phyloP scores from a whole-genome alignment of 1,140 invertebrate genomes.

The Cydia pomonella region DNA sequence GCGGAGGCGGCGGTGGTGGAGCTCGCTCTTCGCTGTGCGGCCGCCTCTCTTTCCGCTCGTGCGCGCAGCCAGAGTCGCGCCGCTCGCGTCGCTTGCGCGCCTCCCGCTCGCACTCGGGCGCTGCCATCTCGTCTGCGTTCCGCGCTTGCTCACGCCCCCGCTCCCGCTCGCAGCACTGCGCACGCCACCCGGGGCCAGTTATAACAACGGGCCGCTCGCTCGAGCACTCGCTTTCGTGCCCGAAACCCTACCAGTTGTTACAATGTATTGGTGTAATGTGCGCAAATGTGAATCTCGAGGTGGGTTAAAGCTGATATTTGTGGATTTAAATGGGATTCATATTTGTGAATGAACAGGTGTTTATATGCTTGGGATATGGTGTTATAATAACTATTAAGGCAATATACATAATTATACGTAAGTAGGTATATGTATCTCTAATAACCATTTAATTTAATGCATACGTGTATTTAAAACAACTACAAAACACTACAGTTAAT shows the following conservation, averaged over 20 bases:
- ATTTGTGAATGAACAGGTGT: constrained; percentile 22
- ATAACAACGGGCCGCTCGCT: constrained; percentile 72
- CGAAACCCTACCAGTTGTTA: constrained; percentile 68
- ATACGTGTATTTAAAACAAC: not conserved
- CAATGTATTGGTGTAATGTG: constrained; percentile 50
- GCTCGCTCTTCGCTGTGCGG: constrained; percentile 85
- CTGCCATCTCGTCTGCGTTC: constrained; percentile 70
- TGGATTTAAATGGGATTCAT: constrained; percentile 22
- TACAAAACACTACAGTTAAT: constrained; percentile 12
- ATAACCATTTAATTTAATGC: constrained; percentile 15
- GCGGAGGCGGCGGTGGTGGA: constrained; percentile 63
- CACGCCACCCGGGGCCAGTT: constrained; percentile 71
- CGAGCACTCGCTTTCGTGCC: constrained; percentile 70
- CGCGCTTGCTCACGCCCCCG: constrained; percentile 54
- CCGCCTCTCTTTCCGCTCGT: constrained; percentile 89
- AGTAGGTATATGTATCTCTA: constrained; percentile 12
- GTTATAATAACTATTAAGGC: constrained; percentile 4
- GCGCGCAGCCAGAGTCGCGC: constrained; percentile 83
- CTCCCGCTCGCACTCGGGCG: constrained; percentile 73
- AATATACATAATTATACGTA: constrained; percentile 28
- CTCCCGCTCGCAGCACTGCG: constrained; percentile 69
- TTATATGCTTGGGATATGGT: constrained; percentile 12
- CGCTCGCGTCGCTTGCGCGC: constrained; percentile 89
- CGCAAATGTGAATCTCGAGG: constrained; percentile 6
- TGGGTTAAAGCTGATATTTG: constrained; percentile 23